Evolutionary conservation across 2,797 vertebrate species (phyloP).

Genomic region (Crax fasciolata): DNA sequence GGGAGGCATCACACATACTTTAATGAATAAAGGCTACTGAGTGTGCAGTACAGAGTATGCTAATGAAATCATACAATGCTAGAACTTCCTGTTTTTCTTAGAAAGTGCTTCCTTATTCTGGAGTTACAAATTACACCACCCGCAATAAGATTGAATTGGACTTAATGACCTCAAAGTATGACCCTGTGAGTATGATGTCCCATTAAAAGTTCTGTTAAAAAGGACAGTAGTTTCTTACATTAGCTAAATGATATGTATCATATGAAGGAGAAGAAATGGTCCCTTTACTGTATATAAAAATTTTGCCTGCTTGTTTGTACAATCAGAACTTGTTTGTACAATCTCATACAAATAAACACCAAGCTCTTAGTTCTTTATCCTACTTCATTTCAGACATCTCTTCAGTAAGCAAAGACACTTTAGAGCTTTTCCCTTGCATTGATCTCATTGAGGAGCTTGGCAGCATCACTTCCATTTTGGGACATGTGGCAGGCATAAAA

Average conservation of each 20-base stretch:
- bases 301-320: not conserved
- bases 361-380: not conserved
- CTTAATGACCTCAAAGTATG: not conserved
- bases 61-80: not conserved
- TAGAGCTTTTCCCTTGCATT: not conserved
- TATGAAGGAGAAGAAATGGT: not conserved
- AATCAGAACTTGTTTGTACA: not conserved
- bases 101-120: not conserved
- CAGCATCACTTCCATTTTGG: not conserved
- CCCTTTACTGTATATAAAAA: not conserved
- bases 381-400: not conserved
- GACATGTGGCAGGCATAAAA: not conserved
- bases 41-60: not conserved
- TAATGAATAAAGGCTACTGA: not conserved
- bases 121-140: not conserved
- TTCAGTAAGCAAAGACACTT: not conserved
- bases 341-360: not conserved
- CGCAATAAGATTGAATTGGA: not conserved
- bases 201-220: conserved; percentile 7
- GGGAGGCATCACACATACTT: not conserved
- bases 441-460: not conserved
- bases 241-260: conserved; percentile 1
- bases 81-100: not conserved
- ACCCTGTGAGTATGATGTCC: not conserved
- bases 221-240: not conserved